These are phyloP conservation scores for Bombus confusus DNA, from an alignment of 1,140 invertebrate genomes.

Conservation along the genomic window DNA sequence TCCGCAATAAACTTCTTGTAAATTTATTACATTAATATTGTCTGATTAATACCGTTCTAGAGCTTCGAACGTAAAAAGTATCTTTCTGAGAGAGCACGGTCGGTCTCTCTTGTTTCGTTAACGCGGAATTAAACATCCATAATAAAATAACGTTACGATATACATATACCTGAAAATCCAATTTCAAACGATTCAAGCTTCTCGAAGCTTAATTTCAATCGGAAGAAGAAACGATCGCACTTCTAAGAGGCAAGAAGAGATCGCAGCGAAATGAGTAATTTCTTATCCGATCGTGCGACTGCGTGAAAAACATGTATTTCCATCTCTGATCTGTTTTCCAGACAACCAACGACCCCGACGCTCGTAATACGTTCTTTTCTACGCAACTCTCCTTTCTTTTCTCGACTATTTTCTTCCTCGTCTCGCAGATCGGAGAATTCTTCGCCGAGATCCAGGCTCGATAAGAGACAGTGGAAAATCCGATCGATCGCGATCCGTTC, in stretches of 20 bases:
- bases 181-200: not conserved
- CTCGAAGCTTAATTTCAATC: not conserved
- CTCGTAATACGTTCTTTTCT: not conserved
- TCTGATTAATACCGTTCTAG: no score
- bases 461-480: not conserved
- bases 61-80: no score
- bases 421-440: not conserved
- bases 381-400: no score
- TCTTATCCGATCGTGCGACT: not conserved
- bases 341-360: not conserved
- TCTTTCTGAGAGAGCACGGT: no score
- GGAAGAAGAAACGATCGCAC: no score
- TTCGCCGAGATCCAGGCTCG: not conserved
- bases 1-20: not conserved
- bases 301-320: not conserved
- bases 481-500: constrained; percentile 41
- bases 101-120: no score
- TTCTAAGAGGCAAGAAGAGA: not conserved
- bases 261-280: not conserved
- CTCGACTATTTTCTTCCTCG: not conserved
- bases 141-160: no score
- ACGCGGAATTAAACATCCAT: no score
- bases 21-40: not conserved
- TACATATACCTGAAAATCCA: not conserved
- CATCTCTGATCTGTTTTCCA: constrained; percentile 16